Evolutionary conservation across 2,113 vertebrate genomes (phyloP).

Genomic region (Acinonyx jubatus): DNA sequence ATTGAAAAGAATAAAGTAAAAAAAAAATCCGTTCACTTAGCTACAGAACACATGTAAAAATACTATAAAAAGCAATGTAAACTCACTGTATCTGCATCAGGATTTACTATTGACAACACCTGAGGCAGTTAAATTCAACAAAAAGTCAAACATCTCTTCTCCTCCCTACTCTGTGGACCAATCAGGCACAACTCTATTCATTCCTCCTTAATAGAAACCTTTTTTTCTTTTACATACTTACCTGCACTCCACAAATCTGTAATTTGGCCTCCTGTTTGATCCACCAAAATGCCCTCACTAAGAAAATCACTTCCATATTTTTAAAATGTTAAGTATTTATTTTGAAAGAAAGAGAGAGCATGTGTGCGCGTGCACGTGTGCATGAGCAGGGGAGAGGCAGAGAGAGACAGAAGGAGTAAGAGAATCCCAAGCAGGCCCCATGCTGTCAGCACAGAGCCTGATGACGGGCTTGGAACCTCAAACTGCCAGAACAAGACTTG

Average conservation of each 20-base stretch:
- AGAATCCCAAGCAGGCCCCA: too few relatives aligned
- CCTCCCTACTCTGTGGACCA: neutral
- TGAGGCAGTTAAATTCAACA: neutral
- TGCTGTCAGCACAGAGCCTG: too few relatives aligned
- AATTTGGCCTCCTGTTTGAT: neutral
- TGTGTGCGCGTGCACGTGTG: too few relatives aligned
- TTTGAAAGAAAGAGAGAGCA: too few relatives aligned
- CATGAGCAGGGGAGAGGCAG: too few relatives aligned
- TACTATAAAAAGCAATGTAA: neutral
- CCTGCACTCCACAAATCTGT: neutral
- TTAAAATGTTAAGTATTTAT: too few relatives aligned
- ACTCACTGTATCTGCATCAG: neutral
- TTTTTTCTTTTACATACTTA: neutral
- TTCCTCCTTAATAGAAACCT: neutral
- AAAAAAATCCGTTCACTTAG: neutral
- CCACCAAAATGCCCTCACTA: neutral
- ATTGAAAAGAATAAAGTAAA: slow-evolving; percentile 7
- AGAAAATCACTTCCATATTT: neutral
- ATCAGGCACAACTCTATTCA: too few relatives aligned
- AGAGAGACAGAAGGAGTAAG: too few relatives aligned
- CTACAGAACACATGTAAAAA: neutral
- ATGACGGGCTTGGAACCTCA: too few relatives aligned
- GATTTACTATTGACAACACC: neutral
- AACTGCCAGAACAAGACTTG: too few relatives aligned
- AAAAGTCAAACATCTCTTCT: neutral